These are phyloP conservation scores for Hypomecis atomaria DNA, from an alignment of 2,888 invertebrate species.

Conservation along the genomic window DNA sequence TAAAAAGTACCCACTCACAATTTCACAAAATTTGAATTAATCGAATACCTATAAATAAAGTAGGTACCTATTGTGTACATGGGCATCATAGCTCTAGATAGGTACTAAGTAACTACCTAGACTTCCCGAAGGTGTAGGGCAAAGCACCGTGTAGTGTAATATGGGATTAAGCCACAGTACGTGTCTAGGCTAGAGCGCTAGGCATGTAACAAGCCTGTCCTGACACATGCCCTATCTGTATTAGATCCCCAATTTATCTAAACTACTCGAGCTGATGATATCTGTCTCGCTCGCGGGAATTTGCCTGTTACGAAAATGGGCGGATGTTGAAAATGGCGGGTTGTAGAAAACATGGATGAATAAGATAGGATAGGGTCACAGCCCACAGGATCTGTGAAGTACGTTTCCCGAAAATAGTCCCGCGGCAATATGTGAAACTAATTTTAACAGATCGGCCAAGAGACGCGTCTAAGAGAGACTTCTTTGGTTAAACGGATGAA, in stretches of 20 bases:
- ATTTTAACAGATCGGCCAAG: not conserved
- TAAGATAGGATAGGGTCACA: too few relatives aligned
- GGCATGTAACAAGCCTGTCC: not conserved
- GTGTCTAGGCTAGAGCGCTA: not conserved
- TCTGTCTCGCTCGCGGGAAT: constrained; percentile 2
- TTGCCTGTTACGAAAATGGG: constrained; percentile 9
- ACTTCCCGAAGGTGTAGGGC: too few relatives aligned
- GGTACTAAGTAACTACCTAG: too few relatives aligned
- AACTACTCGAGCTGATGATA: constrained; percentile 3
- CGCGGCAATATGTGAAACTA: not conserved
- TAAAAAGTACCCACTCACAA: too few relatives aligned
- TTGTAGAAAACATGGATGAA: not conserved
- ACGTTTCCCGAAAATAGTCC: not conserved
- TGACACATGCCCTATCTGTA: constrained; percentile 6
- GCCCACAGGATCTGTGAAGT: not conserved
- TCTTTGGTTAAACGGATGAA: too few relatives aligned
- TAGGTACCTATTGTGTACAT: too few relatives aligned
- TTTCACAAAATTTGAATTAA: too few relatives aligned
- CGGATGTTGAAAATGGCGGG: constrained; percentile 1
- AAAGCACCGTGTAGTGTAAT: too few relatives aligned
- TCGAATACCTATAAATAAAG: too few relatives aligned
- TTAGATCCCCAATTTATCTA: constrained; percentile 14
- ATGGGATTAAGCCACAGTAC: not conserved
- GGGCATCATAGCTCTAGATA: too few relatives aligned
- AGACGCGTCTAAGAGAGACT: not conserved